Percentiles rank a stretch among this genome's conserved stretches.
These are phyloP conservation scores for Muscidifurax raptorellus DNA, from an alignment of 1,140 invertebrate genomes.

Conservation along the genomic window DNA sequence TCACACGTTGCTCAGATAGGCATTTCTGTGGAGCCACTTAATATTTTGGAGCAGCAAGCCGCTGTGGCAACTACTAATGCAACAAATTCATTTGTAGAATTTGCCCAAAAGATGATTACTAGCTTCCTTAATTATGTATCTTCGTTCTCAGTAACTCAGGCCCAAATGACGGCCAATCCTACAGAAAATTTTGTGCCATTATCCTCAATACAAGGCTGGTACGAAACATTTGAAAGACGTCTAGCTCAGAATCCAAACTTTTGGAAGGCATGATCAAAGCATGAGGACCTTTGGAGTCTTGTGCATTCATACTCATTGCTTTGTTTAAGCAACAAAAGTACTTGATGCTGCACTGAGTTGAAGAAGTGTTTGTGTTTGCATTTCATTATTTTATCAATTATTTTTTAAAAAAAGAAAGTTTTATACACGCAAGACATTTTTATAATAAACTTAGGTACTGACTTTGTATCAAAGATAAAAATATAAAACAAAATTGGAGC, in stretches of 20 bases:
- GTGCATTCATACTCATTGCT: constrained; percentile 39
- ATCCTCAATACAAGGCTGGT: constrained; percentile 93
- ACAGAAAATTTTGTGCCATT: constrained; percentile 92
- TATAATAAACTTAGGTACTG: background rate
- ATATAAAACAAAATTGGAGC: background rate
- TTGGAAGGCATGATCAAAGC: constrained; percentile 83
- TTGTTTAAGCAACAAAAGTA: constrained; percentile 32
- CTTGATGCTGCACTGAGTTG: constrained; percentile 11
- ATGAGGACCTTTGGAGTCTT: constrained; percentile 17
- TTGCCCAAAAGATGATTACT: constrained; percentile 94
- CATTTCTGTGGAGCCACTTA: constrained; percentile 90
- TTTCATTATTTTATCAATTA: constrained; percentile 25
- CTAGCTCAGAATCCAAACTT: constrained; percentile 95
- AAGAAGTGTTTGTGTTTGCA: constrained; percentile 1
- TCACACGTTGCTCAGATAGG: constrained; percentile 97
- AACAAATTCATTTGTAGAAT: constrained; percentile 85
- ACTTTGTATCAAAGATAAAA: background rate
- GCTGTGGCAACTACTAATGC: constrained; percentile 74
- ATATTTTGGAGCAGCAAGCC: constrained; percentile 79
- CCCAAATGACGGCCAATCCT: constrained; percentile 87
- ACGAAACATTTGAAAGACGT: constrained; percentile 91
- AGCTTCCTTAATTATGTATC: constrained; percentile 94
- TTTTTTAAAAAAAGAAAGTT: constrained; percentile 7
- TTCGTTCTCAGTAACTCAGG: constrained; percentile 89
- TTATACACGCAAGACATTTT: constrained; percentile 23